These are phyloP conservation scores for Nannobrachium achirus DNA, from an alignment of 2,113 vertebrate species.

Conservation along the genomic window DNA sequence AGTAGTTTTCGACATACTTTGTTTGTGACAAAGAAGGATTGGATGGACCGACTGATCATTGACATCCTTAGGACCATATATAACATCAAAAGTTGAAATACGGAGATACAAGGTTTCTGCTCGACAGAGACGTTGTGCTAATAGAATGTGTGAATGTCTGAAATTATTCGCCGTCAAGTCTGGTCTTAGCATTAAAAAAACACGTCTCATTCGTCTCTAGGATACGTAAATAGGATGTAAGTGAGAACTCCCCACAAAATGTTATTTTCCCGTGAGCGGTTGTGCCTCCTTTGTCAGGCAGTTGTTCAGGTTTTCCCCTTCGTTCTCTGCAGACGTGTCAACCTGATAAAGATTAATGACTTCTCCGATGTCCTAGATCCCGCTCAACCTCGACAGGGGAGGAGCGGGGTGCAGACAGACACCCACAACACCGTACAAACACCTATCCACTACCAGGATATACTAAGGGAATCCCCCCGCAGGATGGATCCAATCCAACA, in stretches of 20 bases:
- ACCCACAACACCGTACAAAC: constrained; percentile 47
- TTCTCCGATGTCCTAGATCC: constrained; percentile 62
- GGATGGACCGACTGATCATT: no score
- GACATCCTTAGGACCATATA: no score
- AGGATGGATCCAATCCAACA: constrained; percentile 55
- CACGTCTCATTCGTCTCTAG: constrained; percentile 18
- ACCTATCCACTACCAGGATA: constrained; percentile 52
- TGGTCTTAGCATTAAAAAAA: no score
- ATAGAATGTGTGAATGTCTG: no score
- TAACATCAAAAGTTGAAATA: no score
- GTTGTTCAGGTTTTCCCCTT: constrained; percentile 39
- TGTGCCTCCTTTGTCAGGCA: constrained; percentile 47
- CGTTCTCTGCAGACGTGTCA: constrained; percentile 55
- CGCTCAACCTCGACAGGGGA: constrained; percentile 47
- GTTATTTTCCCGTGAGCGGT: constrained; percentile 13
- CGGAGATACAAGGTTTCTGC: no score
- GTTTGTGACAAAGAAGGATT: no score
- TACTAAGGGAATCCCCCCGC: constrained; percentile 61
- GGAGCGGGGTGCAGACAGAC: constrained; percentile 49
- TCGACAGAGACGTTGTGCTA: no score
- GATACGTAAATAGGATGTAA: constrained; percentile 61
- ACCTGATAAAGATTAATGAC: constrained; percentile 77
- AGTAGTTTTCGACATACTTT: no score
- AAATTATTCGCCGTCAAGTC: no score
- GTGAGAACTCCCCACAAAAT: constrained; percentile 36